Conservation (phyloP, 2,797 vertebrate genomes). For the Scarus forsteni region DNA sequence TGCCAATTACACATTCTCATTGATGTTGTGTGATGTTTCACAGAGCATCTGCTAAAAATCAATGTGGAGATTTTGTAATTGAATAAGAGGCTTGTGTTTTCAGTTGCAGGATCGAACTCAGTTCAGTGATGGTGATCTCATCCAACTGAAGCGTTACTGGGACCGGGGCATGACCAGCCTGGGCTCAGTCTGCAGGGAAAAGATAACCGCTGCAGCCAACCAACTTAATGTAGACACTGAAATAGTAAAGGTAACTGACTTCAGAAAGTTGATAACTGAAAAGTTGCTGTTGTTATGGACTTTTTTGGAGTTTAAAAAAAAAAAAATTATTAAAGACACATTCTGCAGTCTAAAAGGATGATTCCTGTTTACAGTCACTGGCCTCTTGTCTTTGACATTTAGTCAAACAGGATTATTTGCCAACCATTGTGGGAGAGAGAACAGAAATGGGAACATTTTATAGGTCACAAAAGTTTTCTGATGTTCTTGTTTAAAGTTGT, state of each 20-base stretch:
- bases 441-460: constrained; percentile 35
- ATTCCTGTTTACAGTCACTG: constrained; percentile 2
- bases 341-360: neutral
- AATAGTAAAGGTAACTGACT: constrained; percentile 93
- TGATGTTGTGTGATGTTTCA: neutral
- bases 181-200: constrained; percentile 97
- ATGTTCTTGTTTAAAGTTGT: constrained; percentile 59
- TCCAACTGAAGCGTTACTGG: constrained; percentile 97
- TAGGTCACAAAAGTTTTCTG: constrained; percentile 53
- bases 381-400: constrained; percentile 23
- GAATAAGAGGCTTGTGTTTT: constrained; percentile 40
- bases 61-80: neutral
- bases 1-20: neutral
- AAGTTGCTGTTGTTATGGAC: neutral
- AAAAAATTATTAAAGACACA: neutral
- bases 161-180: constrained; percentile 99
- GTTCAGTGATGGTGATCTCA: constrained; percentile 95
- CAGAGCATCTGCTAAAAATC: neutral
- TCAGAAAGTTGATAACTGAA: neutral
- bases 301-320: neutral
- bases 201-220: constrained; percentile 95
- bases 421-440: constrained; percentile 29
- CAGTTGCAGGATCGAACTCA: constrained; percentile 98
- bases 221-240: constrained; percentile 97
- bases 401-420: constrained; percentile 19